phyloP scores from a whole-genome alignment of 1,140 invertebrate genomes.

The Protaetia brevitarsis region DNA sequence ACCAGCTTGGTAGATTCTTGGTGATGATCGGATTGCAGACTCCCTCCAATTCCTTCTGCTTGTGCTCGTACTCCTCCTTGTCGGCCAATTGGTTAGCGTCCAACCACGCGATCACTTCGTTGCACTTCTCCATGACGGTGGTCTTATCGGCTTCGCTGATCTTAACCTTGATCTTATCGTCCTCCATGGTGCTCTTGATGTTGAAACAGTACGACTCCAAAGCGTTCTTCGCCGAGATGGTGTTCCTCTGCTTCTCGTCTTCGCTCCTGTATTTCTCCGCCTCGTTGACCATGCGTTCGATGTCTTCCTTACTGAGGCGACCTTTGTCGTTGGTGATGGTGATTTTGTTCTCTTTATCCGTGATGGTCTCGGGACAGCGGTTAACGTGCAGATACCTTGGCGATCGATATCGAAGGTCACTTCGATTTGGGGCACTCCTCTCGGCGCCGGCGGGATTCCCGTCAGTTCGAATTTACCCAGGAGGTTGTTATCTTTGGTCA shows the following conservation, averaged over 20 bases:
- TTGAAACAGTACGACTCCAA: slow-evolving; percentile 96
- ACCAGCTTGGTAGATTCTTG: slow-evolving; percentile 75
- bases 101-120: slow-evolving; percentile 91
- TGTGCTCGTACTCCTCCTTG: slow-evolving; percentile 92
- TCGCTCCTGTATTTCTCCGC: slow-evolving; percentile 92
- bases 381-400: slow-evolving; percentile 85
- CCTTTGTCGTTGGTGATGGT: slow-evolving; percentile 98
- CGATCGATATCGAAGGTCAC: slow-evolving; percentile 92
- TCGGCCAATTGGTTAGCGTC: slow-evolving; percentile 90
- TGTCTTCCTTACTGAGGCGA: slow-evolving; percentile 93
- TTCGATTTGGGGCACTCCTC: slow-evolving; percentile 92
- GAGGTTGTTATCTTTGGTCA: slow-evolving; percentile 91
- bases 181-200: slow-evolving; percentile 91
- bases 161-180: slow-evolving; percentile 89
- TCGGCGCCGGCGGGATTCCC: slow-evolving; percentile 91
- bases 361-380: slow-evolving; percentile 86
- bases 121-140: slow-evolving; percentile 85
- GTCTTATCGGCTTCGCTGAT: slow-evolving; percentile 85
- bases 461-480: slow-evolving; percentile 92
- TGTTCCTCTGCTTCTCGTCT: slow-evolving; percentile 87
- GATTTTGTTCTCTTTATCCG: slow-evolving; percentile 97
- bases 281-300: slow-evolving; percentile 96
- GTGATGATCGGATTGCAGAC: slow-evolving; percentile 86
- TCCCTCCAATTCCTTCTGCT: slow-evolving; percentile 83
- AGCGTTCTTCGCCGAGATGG: slow-evolving; percentile 86